A percentile compares a stretch with the other conserved stretches of the same genome.
Evolutionary conservation across 2,113 vertebrate genomes (phyloP).

Genomic region (Gymnorhina tibicen): DNA sequence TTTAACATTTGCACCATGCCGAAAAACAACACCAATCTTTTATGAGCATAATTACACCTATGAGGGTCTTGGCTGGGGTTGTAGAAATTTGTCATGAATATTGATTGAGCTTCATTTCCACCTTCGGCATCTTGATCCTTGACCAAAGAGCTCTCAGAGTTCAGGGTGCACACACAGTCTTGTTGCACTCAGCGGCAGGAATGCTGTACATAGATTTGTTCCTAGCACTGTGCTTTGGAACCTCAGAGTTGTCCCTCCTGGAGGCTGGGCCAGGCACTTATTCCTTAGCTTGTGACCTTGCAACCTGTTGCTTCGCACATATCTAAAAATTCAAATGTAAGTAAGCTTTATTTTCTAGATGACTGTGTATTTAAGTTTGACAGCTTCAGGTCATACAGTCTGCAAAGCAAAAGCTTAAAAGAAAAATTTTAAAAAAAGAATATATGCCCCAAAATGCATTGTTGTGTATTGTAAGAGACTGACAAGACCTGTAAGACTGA

Average conservation of each 20-base stretch:
- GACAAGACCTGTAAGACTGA: neutral
- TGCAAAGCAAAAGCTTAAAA: neutral
- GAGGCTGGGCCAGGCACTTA: rapidly evolving
- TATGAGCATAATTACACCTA: neutral
- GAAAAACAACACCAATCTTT: rapidly evolving
- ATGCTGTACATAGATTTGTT: neutral
- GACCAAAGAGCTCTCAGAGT: neutral
- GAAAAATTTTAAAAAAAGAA: neutral
- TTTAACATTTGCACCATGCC: rapidly evolving
- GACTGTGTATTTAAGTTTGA: neutral
- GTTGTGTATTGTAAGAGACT: neutral
- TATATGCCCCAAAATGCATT: neutral
- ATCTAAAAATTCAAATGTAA: rapidly evolving
- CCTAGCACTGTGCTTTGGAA: rapidly evolving
- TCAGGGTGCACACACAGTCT: neutral
- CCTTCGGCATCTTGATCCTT: neutral
- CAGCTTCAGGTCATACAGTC: neutral
- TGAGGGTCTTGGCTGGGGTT: neutral
- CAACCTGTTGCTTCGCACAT: rapidly evolving
- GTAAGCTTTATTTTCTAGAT: neutral
- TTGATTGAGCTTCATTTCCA: neutral
- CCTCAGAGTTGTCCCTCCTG: no score
- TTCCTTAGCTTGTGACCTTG: neutral
- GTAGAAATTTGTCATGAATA: neutral
- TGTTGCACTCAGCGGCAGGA: rapidly evolving